These are phyloP conservation scores for Thereva nobilitata DNA, from an alignment of 2,888 invertebrate genomes.

Conservation along the genomic window DNA sequence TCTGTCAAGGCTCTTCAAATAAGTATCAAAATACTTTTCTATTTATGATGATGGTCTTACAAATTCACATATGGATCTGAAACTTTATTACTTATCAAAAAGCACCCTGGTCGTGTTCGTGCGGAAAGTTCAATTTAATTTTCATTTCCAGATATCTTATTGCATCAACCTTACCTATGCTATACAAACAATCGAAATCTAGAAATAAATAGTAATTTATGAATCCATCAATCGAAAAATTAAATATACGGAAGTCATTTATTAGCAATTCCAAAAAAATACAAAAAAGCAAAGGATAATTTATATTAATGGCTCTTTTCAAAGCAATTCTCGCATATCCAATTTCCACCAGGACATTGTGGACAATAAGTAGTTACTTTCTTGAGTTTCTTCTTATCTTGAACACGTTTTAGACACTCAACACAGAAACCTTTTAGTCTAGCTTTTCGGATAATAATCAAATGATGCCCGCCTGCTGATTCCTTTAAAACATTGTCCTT, in stretches of 20 bases:
- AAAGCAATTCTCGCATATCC: constrained; percentile 56
- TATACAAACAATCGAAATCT: no score
- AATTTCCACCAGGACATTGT: constrained; percentile 53
- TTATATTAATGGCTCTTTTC: constrained; percentile 41
- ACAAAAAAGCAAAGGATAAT: background rate
- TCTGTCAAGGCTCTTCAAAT: no score
- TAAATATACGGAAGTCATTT: background rate
- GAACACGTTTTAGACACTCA: constrained; percentile 50
- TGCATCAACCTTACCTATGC: no score
- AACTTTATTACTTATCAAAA: no score
- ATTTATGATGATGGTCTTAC: no score
- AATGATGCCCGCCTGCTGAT: constrained; percentile 49
- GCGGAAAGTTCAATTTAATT: no score
- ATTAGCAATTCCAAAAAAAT: background rate
- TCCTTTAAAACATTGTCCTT: constrained; percentile 51
- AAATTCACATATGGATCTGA: no score
- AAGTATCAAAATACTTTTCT: no score
- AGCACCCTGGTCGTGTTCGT: no score
- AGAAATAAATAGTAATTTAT: no score
- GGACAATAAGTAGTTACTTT: constrained; percentile 55
- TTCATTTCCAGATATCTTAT: no score
- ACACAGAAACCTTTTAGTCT: constrained; percentile 55
- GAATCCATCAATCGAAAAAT: no score
- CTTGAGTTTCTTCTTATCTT: constrained; percentile 43
- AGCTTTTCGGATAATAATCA: constrained; percentile 51